Base-by-base conservation (phyloP, 2,888 invertebrate genomes). In the Fissipunctia ypsillon region DNA sequence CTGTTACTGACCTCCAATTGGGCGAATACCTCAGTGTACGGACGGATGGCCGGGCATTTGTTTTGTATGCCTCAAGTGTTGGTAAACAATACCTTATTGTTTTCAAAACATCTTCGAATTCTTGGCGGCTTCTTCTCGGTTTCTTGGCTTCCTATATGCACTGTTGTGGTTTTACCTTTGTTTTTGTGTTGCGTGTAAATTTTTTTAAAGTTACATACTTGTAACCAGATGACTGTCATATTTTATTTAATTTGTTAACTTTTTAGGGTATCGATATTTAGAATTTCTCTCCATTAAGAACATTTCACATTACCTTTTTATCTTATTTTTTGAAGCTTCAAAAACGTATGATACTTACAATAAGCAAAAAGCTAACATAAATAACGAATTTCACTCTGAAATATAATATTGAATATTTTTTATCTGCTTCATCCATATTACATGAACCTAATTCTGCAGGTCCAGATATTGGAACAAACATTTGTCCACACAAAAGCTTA, bases 71-170 rank as follows among this genome's bases (percentile, higher is more conserved):
- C 12, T 14, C 41, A 54, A 45, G 66, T 66, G 56, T 66, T 48
- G 7, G 70, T 57, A 76, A 81, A 69, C 59, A 61, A n/a, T 25
- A 38, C 19, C 38, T 25, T 81, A 38, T 63, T 70, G 83, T 78
- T 66, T 43, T 48, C 3, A 14, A 38, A 56, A 69, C 64, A 45
- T 48, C 3, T 54, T n/a, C 3, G 14, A 9, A 38, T 16, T n/a
- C n/a, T n/a, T n/a, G n/a, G n/a, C n/a, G n/a, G n/a, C n/a, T n/a
- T n/a, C n/a, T 41, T 43, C n/a, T 25, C 28, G 19, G 9, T 38
- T 19, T 14, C 14, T 52, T 19, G 9, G 19, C 22, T 25, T 41
- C 16, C 3, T 50, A 25, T 41, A 4, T 10, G 14, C 1, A 16
- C n/a, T 16, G 6, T 43, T 31, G 14, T 28, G 3, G 25, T 28